Evolutionary conservation across 2,888 invertebrate genomes (phyloP), one percentile per base, ranked within the genome.

Genomic region (Drosophila prolongata): DNA sequence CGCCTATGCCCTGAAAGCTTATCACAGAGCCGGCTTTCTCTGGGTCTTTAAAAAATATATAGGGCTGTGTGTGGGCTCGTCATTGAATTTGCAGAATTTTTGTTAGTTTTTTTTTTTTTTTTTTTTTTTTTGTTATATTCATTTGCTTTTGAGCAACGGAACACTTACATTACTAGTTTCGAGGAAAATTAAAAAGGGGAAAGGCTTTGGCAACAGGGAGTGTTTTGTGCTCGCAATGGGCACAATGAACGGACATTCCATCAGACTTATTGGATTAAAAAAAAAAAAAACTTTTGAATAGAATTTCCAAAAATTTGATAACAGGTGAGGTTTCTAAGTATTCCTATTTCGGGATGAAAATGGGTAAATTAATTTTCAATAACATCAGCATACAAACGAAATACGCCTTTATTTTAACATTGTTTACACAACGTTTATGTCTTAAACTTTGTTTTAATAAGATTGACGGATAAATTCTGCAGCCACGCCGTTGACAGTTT

Each of bases 1-100:
- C 61, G 62, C 42, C 62, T 43, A 35, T 64, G 62, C 62, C 62
- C 62, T 61, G 62, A 64, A 64, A 64, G 62, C 62, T 64, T 64
- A 64, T 64, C 62, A 64, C 62, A 61, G 62, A 64, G 62, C 49
- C 61, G 47, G 62, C 49, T 49, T 64, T 64, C 62, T 49, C 61
- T 42, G 62, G 62, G 47, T 64, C 62, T 61, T 64, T 49, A 64
- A 64, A 61, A 43, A 43, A 49, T 37, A 54, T 59, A 54, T 38
- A 10, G 58, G 14, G 24, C 4, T 42, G 34, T 44, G 43, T 61
- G 61, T 34, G 62, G 61, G 34, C 56, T 59, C 56, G 19, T 34
- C 55, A 62, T 62, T 61, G 61, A 62, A 62, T 62, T 62, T 62
- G 42, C 61, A 49, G 60, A 60, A 42, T 59, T 62, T 62, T 62